Evolutionary conservation across 1,140 invertebrate species (phyloP).

Genomic region (Diorhabda carinulata): DNA sequence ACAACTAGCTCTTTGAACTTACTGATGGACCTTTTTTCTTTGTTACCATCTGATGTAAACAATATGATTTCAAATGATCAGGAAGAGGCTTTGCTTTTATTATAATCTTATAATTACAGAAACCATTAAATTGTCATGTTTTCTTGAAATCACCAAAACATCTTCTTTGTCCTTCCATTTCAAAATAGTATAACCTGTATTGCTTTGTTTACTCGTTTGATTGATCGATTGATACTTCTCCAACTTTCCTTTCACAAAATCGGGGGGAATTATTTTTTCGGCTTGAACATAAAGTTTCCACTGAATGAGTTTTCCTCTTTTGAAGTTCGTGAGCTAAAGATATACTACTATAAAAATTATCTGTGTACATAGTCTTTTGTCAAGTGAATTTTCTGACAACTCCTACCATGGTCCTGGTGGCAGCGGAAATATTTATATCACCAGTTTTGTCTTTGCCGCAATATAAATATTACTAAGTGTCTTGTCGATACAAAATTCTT

Average conservation of each 20-base stretch:
- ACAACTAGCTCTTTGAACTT: too few relatives aligned
- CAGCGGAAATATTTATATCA: neutral
- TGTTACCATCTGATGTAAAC: too few relatives aligned
- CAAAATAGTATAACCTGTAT: constrained; percentile 44
- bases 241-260: constrained; percentile 43
- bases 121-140: constrained; percentile 30
- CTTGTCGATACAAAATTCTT: too few relatives aligned
- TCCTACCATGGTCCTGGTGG: constrained; percentile 10
- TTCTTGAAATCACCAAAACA: constrained; percentile 47
- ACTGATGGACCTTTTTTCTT: too few relatives aligned
- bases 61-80: too few relatives aligned
- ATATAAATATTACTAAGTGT: neutral
- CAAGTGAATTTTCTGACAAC: constrained; percentile 16
- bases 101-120: constrained; percentile 30
- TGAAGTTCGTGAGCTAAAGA: constrained; percentile 45
- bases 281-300: constrained; percentile 48
- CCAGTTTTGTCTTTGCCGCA: neutral
- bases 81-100: constrained; percentile 25
- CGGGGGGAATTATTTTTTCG: constrained; percentile 31
- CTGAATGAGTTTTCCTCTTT: constrained; percentile 47
- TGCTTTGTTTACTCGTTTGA: constrained; percentile 41
- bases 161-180: constrained; percentile 50
- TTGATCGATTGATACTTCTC: constrained; percentile 39
- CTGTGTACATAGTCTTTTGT: constrained; percentile 24
- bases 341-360: constrained; percentile 47